Percentiles rank a stretch among this genome's conserved stretches.
Conservation (phyloP, 2,888 invertebrate genomes). For the Clitarchus hookeri region DNA sequence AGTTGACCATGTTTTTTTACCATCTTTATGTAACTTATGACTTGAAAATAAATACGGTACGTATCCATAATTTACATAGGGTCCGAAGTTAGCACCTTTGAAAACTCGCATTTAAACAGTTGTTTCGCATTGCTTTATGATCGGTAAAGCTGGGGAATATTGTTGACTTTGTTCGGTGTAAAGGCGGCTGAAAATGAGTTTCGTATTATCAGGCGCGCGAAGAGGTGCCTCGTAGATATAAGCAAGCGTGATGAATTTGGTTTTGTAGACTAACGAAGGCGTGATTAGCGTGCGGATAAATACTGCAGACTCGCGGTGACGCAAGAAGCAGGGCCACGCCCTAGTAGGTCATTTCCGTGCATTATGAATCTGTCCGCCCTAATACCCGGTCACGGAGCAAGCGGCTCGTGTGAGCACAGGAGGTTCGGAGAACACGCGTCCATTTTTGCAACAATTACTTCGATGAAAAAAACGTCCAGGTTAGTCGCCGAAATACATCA, state of each 20-base stretch:
- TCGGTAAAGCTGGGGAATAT: too few species aligned
- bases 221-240: neutral
- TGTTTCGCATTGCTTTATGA: too few species aligned
- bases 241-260: neutral
- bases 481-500: too few species aligned
- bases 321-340: neutral
- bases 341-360: neutral
- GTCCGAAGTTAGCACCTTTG: too few species aligned
- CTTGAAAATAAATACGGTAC: too few species aligned
- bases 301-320: neutral
- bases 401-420: neutral
- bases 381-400: neutral
- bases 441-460: neutral
- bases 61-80: too few species aligned
- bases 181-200: too few species aligned
- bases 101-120: too few species aligned
- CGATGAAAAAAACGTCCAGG: neutral
- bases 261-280: neutral
- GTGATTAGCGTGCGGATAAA: neutral
- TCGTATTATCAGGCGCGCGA: neutral
- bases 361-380: neutral
- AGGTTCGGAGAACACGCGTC: neutral
- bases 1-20: too few species aligned
- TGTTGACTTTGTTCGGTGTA: too few species aligned
- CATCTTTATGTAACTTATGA: too few species aligned